Base-by-base conservation (phyloP, 2,113 vertebrate genomes). In the Morone chrysops region DNA sequence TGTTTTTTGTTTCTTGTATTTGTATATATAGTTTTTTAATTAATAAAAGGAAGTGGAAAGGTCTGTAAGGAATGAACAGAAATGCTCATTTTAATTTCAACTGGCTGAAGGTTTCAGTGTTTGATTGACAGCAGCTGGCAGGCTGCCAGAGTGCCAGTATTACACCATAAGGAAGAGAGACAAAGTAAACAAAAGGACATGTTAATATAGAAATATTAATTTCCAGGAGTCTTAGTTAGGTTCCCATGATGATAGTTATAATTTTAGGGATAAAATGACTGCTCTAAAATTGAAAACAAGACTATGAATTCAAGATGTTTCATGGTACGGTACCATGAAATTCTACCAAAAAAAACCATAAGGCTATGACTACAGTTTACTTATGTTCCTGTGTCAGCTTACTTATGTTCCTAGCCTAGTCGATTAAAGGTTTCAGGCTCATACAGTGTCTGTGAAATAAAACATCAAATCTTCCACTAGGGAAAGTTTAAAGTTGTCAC, bases 401-500 rank as follows among this genome's bases (percentile, higher is more conserved):
- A 22, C 8, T 43, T 6, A 59, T 60, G 11, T 31, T n/a, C 47
- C 6, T 12, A 20, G 25, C 41, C 20, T 9, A 16, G 43, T 66
- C 3, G 2, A 50, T 50, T 66, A 50, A 83, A 59, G 31, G 31
- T 1, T 31, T 31, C 18, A n/a, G 36, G 22, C 50, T 65, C 67
- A 5, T 18, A 38, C 9, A 4, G 10, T 40, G 53, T 70, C 31
- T 31, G 31, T 43, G 25, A 59, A 59, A 38, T 41, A 36, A 54
- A 72, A 83, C 48, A 70, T 48, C 18, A 14, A 56, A 76, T 25
- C 67, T 71, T 16, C 9, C 22, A 41, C 5, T 0, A 4, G 9
- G 71, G n/a, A 66, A 83, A 68, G 61, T 40, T 80, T 56, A 18
- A 20, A 53, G 20, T 20, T 48, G 78, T 79, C 66, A 59, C 59